phyloP scores from a whole-genome alignment of 2,113 vertebrate genomes.

The Seriola rivoliana region DNA sequence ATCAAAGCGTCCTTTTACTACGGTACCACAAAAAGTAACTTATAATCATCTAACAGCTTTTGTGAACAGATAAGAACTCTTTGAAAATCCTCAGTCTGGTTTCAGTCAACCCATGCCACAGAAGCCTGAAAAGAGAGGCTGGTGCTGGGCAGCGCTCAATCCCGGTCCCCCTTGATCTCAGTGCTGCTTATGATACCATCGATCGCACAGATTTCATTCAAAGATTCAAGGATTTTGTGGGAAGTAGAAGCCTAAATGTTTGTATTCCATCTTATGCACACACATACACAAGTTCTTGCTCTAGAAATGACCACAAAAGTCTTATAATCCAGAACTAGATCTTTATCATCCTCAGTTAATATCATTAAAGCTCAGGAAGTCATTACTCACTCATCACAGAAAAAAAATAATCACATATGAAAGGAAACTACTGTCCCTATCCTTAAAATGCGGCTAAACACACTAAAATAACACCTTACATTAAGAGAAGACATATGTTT shows the following conservation, averaged over 20 bases:
- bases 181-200: constrained; percentile 6
- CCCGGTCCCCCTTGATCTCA: neutral
- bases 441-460: neutral
- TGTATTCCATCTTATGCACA: neutral
- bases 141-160: neutral
- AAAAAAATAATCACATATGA: no score
- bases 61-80: neutral
- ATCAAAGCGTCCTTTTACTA: neutral
- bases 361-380: neutral
- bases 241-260: constrained; percentile 2
- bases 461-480: neutral
- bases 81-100: neutral
- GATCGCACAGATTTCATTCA: constrained; percentile 2
- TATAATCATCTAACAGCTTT: neutral
- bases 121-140: neutral
- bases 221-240: constrained; percentile 1
- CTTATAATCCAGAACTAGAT: neutral
- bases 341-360: neutral
- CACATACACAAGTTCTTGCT: neutral
- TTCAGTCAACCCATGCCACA: neutral
- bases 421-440: no score
- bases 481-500: neutral
- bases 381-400: neutral
- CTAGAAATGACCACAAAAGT: neutral
- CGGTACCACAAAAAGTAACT: neutral